Base-by-base conservation (phyloP, 2,113 vertebrate genomes). In the Phodopus roborovskii region DNA sequence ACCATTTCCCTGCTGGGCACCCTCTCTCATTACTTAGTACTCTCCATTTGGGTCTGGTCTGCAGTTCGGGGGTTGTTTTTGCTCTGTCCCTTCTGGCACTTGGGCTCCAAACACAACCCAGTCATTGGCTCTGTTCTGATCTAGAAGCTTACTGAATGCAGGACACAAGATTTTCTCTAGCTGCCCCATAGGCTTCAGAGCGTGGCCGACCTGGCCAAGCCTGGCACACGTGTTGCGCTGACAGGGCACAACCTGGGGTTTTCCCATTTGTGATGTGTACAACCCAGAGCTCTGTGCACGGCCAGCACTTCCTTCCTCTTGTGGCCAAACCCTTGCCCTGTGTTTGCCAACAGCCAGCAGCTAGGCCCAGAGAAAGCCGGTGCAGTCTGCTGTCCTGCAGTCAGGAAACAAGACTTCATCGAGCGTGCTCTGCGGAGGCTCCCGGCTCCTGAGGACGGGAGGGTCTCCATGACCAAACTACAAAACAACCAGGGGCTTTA, bases 241-340 rank as follows among this genome's bases (percentile, higher is more conserved):
- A 62, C 6, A 2, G 56, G 90, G 77, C 94, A 26, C 4, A 9
- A 60, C 53, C 89, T 78, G 83, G 87, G 92, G 88, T 84, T 91
- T 96, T 95, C 92, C 90, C 81, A 36, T 3, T 8, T 62, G 70
- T 45, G 81, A 1, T 28, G 42, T 30, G 74, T 53, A 19, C 81
- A 48, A 20, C 33, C 88, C 68, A 36, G 92, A 7, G 24, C 16
- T 36, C 56, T 30, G 4, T 77, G 92, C 92, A 88, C 84, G 7
- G 64, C 6, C n/a, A 87, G 56, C 10, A 85, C 90, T 95, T 97
- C 96, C 97, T 96, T 97, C 97, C 90, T 92, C 96, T 95, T 95
- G 20, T 3, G 3, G 16, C 22, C 20, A 50, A 88, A 24, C 53
- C 3, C 58, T 36, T 39, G 93, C 50, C 73, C n/a, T 3, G 39